Conservation (phyloP, 2,113 vertebrate species). For the Malurus elegans region DNA sequence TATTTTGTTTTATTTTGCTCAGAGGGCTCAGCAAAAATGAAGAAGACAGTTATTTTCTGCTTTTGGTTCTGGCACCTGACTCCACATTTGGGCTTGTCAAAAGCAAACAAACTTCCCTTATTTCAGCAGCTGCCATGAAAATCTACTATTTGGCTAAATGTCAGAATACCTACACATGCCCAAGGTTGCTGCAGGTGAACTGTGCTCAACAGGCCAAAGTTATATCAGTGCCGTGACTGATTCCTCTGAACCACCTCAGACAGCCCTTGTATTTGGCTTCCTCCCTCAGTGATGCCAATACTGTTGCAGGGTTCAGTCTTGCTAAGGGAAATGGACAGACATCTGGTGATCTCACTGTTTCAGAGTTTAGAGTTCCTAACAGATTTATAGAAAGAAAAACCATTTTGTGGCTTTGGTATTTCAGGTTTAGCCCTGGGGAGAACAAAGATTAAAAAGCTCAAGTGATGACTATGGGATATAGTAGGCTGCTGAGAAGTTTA, state of each 20-base stretch:
- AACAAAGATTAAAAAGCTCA: neutral
- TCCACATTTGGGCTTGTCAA: neutral
- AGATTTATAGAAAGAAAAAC: neutral
- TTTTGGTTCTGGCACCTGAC: neutral
- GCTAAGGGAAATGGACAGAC: neutral
- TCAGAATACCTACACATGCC: neutral
- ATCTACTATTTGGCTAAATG: neutral
- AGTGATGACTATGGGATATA: neutral
- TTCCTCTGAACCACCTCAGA: neutral
- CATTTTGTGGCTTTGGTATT: neutral
- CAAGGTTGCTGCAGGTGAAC: neutral
- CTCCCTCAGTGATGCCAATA: neutral
- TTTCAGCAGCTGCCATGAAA: neutral
- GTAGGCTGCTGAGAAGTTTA: neutral
- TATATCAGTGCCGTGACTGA: neutral
- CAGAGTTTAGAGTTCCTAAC: neutral
- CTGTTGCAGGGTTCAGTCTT: neutral
- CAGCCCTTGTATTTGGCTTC: neutral
- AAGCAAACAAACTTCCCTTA: neutral
- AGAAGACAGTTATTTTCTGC: neutral
- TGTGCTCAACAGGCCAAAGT: neutral
- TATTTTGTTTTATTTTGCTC: neutral
- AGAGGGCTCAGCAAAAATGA: neutral
- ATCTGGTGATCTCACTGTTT: neutral
- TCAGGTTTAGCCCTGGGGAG: neutral